A percentile compares a stretch with the other conserved stretches of the same genome.
Evolutionary conservation across 2,797 vertebrate species (phyloP).

Genomic region (Octomys mimax): DNA sequence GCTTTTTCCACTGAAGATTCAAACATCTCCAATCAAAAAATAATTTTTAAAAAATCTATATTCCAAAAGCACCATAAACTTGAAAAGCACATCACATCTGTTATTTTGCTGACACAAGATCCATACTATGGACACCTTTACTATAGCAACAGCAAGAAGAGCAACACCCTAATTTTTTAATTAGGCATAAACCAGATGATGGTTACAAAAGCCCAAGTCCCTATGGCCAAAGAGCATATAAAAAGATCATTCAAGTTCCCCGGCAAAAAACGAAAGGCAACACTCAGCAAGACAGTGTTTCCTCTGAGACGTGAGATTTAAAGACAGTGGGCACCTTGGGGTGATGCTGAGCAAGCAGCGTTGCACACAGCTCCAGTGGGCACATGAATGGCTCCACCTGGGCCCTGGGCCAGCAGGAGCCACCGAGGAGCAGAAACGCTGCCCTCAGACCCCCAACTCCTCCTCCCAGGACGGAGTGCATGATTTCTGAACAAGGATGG

Average conservation of each 20-base stretch:
- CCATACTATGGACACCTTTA: background rate
- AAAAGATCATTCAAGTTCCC: background rate
- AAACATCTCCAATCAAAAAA: background rate
- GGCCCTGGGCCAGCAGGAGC: background rate
- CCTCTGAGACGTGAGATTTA: background rate
- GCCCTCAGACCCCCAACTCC: background rate
- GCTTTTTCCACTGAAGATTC: background rate
- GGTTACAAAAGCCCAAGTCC: background rate
- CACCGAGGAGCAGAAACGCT: background rate
- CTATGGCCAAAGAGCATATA: background rate
- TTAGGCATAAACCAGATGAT: background rate
- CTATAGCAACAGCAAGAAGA: background rate
- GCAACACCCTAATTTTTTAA: background rate
- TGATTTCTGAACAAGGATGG: background rate
- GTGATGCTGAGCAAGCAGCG: accelerated
- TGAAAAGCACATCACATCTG: conserved; percentile 8
- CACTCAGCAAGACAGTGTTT: background rate
- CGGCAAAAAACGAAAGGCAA: accelerated
- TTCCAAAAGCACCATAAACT: background rate
- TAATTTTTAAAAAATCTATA: background rate
- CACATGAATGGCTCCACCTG: no score
- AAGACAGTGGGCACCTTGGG: background rate
- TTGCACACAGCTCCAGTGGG: accelerated
- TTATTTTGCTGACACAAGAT: conserved; percentile 2
- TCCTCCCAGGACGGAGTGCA: background rate